Conservation (phyloP, 2,888 invertebrate genomes). For the Noctuana brunneofusca region DNA sequence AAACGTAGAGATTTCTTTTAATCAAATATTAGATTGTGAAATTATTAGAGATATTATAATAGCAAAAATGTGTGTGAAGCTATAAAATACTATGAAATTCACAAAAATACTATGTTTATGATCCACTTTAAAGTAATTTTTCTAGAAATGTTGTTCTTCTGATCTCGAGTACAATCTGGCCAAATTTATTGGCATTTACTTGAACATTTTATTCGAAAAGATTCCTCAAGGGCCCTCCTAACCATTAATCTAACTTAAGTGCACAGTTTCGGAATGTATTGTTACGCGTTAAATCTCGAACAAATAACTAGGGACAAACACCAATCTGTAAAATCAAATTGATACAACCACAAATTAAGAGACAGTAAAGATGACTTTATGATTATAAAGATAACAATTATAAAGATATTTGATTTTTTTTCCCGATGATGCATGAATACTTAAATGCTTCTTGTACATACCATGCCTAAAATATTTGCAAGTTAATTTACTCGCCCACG, state of each 20-base stretch:
- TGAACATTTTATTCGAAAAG: slow-evolving; percentile 29
- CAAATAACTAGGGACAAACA: slow-evolving; percentile 6
- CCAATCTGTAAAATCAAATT: not conserved
- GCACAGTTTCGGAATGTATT: slow-evolving; percentile 22
- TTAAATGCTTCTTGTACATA: too few species aligned
- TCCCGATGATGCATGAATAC: too few species aligned
- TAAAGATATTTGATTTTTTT: too few species aligned
- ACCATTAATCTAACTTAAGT: slow-evolving; percentile 38
- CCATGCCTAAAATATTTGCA: too few species aligned
- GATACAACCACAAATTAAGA: not conserved
- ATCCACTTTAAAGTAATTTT: not conserved
- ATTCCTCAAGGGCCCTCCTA: slow-evolving; percentile 30
- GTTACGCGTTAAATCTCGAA: slow-evolving; percentile 22
- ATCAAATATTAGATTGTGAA: too few species aligned
- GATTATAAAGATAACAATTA: too few species aligned
- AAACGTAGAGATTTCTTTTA: too few species aligned
- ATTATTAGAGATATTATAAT: too few species aligned
- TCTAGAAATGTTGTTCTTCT: slow-evolving; percentile 36
- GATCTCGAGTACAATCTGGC: slow-evolving; percentile 28
- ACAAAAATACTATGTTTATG: too few species aligned
- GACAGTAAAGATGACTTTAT: too few species aligned
- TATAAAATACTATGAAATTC: too few species aligned
- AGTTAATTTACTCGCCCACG: too few species aligned
- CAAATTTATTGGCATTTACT: slow-evolving; percentile 38
- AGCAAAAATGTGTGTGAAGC: slow-evolving; percentile 26